Percentiles rank a stretch among this genome's conserved stretches.
Conservation (phyloP, 2,888 invertebrate species). For the Dysmachus trigonus region DNA sequence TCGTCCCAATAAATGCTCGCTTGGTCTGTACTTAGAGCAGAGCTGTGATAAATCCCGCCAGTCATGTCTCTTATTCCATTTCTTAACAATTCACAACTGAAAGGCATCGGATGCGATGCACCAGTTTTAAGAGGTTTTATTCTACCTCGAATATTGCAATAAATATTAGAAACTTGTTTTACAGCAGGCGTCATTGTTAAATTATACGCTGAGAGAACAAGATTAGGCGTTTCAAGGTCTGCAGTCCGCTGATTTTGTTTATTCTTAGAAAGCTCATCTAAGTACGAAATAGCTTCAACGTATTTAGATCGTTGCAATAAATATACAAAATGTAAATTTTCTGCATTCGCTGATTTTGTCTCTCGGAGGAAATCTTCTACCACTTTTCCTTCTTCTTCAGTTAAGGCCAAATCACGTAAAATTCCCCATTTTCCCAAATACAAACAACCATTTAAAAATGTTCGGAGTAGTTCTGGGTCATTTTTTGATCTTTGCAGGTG, state of each 20-base stretch:
- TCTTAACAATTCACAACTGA: conserved; percentile 60
- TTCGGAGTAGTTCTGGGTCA: conserved; percentile 56
- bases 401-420: conserved; percentile 58
- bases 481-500: conserved; percentile 58
- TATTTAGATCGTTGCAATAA: conserved; percentile 61
- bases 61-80: conserved; percentile 56
- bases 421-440: conserved; percentile 56
- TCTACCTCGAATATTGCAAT: conserved; percentile 58
- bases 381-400: conserved; percentile 58
- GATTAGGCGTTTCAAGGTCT: conserved; percentile 56
- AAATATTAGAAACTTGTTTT: conserved; percentile 58
- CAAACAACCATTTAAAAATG: conserved; percentile 59
- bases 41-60: conserved; percentile 59
- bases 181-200: conserved; percentile 61
- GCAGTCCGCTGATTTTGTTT: conserved; percentile 45
- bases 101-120: conserved; percentile 56
- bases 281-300: conserved; percentile 61
- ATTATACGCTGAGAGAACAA: conserved; percentile 60
- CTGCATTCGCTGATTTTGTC: conserved; percentile 55
- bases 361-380: conserved; percentile 57
- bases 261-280: conserved; percentile 58
- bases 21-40: conserved; percentile 59
- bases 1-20: conserved; percentile 57
- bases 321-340: conserved; percentile 60
- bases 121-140: conserved; percentile 47